These are phyloP conservation scores for Aelia acuminata DNA, from an alignment of 2,888 invertebrate genomes.

Conservation along the genomic window DNA sequence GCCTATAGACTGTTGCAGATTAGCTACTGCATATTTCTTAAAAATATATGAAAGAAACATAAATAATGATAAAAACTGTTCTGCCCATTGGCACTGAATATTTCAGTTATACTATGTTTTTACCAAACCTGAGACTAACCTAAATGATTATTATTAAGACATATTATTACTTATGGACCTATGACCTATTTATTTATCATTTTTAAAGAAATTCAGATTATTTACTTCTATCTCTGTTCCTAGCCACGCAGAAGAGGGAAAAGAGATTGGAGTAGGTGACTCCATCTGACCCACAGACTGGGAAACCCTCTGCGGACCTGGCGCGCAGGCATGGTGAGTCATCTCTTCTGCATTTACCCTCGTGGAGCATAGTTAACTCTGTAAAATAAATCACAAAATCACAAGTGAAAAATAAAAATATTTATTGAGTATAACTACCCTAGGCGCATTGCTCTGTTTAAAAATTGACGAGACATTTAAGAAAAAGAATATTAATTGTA, in stretches of 20 bases:
- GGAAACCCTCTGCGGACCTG: slow-evolving; percentile 63
- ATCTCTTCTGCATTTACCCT: slow-evolving; percentile 59
- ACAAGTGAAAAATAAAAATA: neutral
- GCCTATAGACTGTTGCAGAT: no score
- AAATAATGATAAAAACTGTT: no score
- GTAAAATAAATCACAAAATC: neutral
- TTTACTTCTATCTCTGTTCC: slow-evolving; percentile 61
- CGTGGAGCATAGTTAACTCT: slow-evolving; percentile 60
- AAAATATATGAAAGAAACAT: no score
- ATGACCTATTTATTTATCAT: no score
- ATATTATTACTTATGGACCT: no score
- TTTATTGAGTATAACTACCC: no score
- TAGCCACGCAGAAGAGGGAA: slow-evolving; percentile 61
- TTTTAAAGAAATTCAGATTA: neutral
- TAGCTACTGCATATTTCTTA: no score
- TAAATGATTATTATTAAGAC: no score
- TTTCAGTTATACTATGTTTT: no score
- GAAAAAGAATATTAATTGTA: no score
- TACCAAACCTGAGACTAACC: no score
- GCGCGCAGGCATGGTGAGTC: slow-evolving; percentile 60
- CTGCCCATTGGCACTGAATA: no score
- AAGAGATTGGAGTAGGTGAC: slow-evolving; percentile 79
- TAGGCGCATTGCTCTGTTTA: neutral
- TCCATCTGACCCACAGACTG: slow-evolving; percentile 81
- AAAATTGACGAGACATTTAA: neutral